Evolutionary conservation across 2,113 vertebrate species (phyloP).

Genomic region (Thalassarche chlororhynchos): DNA sequence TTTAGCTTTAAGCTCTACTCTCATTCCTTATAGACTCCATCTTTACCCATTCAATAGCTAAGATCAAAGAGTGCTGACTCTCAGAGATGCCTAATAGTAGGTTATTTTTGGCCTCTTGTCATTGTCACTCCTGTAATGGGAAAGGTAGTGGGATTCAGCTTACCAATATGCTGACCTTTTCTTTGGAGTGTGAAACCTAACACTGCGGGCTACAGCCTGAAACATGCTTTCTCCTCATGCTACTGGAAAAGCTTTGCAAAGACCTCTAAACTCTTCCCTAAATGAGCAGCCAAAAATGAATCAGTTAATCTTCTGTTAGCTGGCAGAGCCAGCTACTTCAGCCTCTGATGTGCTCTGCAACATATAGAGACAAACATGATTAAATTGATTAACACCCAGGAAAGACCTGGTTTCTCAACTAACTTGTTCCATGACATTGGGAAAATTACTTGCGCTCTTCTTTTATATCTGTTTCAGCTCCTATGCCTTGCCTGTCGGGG

Average conservation of each 20-base stretch:
- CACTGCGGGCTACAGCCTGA: neutral
- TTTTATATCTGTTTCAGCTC: neutral
- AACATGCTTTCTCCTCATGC: neutral
- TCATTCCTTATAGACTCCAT: neutral
- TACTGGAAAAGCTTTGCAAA: neutral
- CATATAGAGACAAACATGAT: neutral
- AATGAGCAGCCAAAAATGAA: neutral
- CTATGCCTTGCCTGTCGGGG: neutral
- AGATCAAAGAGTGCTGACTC: neutral
- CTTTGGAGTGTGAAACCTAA: neutral
- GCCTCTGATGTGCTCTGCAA: neutral
- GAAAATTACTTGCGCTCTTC: neutral
- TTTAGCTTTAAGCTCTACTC: neutral
- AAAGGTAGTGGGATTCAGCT: neutral
- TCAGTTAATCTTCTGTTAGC: neutral
- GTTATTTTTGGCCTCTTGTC: neutral
- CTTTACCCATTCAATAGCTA: neutral
- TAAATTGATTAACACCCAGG: neutral
- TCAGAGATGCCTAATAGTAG: neutral
- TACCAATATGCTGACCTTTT: neutral
- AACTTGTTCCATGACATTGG: neutral
- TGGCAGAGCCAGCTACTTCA: neutral
- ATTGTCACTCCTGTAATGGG: neutral
- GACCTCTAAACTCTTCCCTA: neutral
- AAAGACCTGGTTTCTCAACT: neutral